Base-by-base conservation (phyloP, 1,140 invertebrate species). In the Neodiprion fabricii region DNA sequence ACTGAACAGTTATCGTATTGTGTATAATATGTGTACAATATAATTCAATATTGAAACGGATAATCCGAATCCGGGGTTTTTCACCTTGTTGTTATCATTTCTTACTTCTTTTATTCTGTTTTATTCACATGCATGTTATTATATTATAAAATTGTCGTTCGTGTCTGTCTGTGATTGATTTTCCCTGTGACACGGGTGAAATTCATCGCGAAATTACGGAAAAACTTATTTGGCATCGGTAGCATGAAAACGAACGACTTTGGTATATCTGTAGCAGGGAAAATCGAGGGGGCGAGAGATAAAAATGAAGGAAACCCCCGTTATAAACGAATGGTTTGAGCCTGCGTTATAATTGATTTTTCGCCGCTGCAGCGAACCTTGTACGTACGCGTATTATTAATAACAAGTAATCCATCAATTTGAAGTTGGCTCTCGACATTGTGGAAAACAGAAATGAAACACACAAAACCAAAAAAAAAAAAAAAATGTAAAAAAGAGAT, bases 381-480 rank as follows among this genome's bases (percentile, higher is more conserved):
- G 53, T 17, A 17, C n/a, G 53, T 61, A 5, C 11, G 53, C 11
- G 53, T 61, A 61, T 61, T 14, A 61, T 9, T 7, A 61, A 61
- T 61, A 61, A 61, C n/a, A 17, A 61, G 53, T 61, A 61, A 61
- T 61, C 53, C 53, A 61, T 61, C 53, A 61, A 61, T 61, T 61
- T 61, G 53, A 4, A 17, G 5, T 40, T 40, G 28, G 28, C 28
- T 40, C 28, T 40, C 28, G 28, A 40, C 28, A 40, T 40, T 40
- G 28, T 40, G 28, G 28, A 40, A 40, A 40, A 40, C 28, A 40
- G 28, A 40, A 40, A 40, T 40, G 1, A 5, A 40, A 40, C 28
- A 40, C 17, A 21, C 17, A 40, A 40, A 40, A 40, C 5, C 2
- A 40, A 40, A 5, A 40, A 40, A 40, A 40, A 40, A 40, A 40